Conservation (phyloP, 1,140 invertebrate genomes). For the Dinothrombium tinctorium region DNA sequence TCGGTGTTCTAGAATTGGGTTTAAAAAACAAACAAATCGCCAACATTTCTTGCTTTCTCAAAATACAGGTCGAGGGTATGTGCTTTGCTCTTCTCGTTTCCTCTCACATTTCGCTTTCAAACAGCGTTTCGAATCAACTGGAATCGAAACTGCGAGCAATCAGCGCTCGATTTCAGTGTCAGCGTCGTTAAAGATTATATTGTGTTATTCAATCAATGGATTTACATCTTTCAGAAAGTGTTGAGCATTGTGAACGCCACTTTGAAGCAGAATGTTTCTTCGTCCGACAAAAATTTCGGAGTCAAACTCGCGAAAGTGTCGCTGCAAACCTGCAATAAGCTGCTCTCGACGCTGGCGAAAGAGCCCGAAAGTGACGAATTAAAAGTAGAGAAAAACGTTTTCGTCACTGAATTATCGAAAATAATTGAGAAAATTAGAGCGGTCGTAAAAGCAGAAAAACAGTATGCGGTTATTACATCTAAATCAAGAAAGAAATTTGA, state of each 20-base stretch:
- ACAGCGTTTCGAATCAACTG: conserved; percentile 2
- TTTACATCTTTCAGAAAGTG: conserved; percentile 1
- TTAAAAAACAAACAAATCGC: conserved; percentile 22
- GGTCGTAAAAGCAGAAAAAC: too few relatives aligned
- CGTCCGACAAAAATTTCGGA: not conserved
- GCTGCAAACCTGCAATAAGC: not conserved
- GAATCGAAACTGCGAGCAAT: conserved; percentile 1
- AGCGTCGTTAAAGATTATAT: not conserved
- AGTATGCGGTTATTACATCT: too few relatives aligned
- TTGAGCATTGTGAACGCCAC: not conserved
- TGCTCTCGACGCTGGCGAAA: too few relatives aligned
- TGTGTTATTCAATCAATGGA: conserved; percentile 1
- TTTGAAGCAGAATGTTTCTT: not conserved
- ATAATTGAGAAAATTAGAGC: too few relatives aligned
- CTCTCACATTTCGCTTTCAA: not conserved
- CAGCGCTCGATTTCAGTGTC: not conserved
- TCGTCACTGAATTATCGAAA: too few relatives aligned
- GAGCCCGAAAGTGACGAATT: too few relatives aligned
- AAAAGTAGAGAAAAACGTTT: too few relatives aligned
- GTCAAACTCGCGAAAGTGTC: not conserved
- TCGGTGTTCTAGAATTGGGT: conserved; percentile 13
- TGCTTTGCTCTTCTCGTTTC: not conserved
- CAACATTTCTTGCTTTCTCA: conserved; percentile 22
- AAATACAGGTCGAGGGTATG: conserved; percentile 21
- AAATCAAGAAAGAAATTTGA: too few relatives aligned